Evolutionary conservation across 2,113 vertebrate genomes (phyloP), one percentile per base, ranked within the genome.

Genomic region (Stictonetta naevosa): DNA sequence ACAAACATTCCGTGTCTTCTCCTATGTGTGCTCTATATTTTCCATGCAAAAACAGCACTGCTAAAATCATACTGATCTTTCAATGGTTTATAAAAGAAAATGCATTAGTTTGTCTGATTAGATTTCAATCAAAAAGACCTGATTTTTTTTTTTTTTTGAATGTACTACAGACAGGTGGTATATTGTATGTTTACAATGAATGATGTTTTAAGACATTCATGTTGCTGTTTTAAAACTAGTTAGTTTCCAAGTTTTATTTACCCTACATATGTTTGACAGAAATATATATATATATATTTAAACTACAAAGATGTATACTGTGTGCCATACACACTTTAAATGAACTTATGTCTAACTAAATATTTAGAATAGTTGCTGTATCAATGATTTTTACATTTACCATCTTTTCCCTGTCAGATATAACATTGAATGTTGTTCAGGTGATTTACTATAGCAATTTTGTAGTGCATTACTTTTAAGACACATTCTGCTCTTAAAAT

Each of bases 391-490:
- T 93, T 64, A 62, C 40, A 26, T 72, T 93, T 91, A 88, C 40
- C 21, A 76, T 81, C 20, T 60, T 92, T 89, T 90, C 48, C 28
- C 28, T 81, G 53, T 71, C 93, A 66, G 29, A 59, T 79, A 56
- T 56, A 92, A 79, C 74, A 56, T 26, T 86, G 84, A 91, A 71
- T 79, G 23, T 71, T 96, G 83, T 87, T n/a, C 63, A 95, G 93
- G 95, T 87, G 26, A 95, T 94, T 95, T 93, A 89, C 16, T 76
- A 20, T 1, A 58, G 42, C 34, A 88, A 31, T 97, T 97, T 95
- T 85, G 62, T 31, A 86, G 62, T 13, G 7, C 7, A 92, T 55
- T 94, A 83, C 59, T 79, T 96, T 93, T 72, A 96, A 90, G 28
- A 77, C 4, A 83, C 88, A 85, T 95, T 95, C 36, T 94, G 6